phyloP scores from a whole-genome alignment of 2,888 invertebrate species.

The Sminthurinus aureus region DNA sequence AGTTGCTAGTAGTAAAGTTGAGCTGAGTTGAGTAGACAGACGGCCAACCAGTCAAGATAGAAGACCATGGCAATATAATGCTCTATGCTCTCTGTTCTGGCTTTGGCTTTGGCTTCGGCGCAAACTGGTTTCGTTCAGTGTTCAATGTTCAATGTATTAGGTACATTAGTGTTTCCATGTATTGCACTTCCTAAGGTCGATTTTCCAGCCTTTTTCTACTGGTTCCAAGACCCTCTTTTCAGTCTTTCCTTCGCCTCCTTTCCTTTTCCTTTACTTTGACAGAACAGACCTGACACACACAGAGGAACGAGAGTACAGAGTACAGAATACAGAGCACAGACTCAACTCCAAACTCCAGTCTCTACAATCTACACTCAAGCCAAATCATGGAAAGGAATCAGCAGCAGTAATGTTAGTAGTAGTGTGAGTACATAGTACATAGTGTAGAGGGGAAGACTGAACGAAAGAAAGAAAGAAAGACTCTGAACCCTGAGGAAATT shows the following conservation, averaged over 20 bases:
- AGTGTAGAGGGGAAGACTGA: slow-evolving; percentile 8
- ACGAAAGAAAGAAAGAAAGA: slow-evolving; percentile 33
- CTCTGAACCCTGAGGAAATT: slow-evolving; percentile 47
- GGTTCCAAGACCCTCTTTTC: slow-evolving; percentile 29
- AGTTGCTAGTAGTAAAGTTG: neutral
- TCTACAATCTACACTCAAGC: neutral
- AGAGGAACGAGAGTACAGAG: neutral
- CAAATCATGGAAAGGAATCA: too few relatives aligned
- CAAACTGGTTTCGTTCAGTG: slow-evolving; percentile 28
- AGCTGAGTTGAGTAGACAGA: neutral
- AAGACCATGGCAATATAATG: too few relatives aligned
- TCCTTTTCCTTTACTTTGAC: neutral
- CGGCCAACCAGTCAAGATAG: neutral
- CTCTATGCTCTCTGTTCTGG: too few relatives aligned
- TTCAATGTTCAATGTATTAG: too few relatives aligned
- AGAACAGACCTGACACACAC: slow-evolving; percentile 34
- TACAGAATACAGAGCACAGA: neutral
- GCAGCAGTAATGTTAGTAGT: neutral
- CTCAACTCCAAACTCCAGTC: neutral
- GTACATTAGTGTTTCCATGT: slow-evolving; percentile 14
- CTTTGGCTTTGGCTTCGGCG: slow-evolving; percentile 28
- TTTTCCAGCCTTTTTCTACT: slow-evolving; percentile 41
- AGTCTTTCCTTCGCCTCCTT: neutral
- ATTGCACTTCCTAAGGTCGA: slow-evolving; percentile 42
- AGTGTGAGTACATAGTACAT: neutral